Base-by-base conservation (phyloP, 1,140 invertebrate species). In the Ruditapes philippinarum region DNA sequence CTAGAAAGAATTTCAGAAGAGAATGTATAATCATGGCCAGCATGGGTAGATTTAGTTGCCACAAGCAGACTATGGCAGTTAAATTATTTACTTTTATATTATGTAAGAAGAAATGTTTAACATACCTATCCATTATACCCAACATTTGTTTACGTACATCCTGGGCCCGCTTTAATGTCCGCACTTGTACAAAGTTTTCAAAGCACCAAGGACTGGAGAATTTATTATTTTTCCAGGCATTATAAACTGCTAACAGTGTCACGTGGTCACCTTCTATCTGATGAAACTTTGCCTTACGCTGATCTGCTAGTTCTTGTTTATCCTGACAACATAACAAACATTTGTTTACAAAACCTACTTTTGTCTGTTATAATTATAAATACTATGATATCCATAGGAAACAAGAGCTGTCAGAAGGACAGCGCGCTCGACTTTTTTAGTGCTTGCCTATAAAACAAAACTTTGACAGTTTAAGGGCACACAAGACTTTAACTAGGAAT, bases 141-240 rank as follows among this genome's bases (percentile, higher is more conserved):
- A 99, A 96, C 89, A 99, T 96, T 95, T 99, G 99, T 96, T 99
- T 99, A 11, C 99, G 96, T 0, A 99, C 99, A 96, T 99, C 99
- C 96, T 99, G 99, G 0, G 99, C 98, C 80, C 99, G 96, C 96
- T 99, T 99, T 45, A 99, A 95, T 0, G 99, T 99, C 31, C 99
- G 96, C 42, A 99, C 98, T 96, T 99, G 99, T 11, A 99, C 98
- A 96, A 99, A 99, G 96, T 99, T 99, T 95, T 99, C 99, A 95
- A 99, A 99, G 95, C 99, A 99, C 99, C 99, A 99, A 0, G 99
- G 98, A 95, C 99, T 99, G 0, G 98, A 99, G 96, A 99, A 99
- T 95, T 99, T 99, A 95, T 99, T 99, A 94, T 99, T 99, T 94
- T 98, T 98, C 99, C 99, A 99, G 33, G 99, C 99, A 95, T 99